Evolutionary conservation across 1,140 invertebrate genomes (phyloP), one percentile per base, ranked within the genome.

Genomic region (Steinernema khuongi): DNA sequence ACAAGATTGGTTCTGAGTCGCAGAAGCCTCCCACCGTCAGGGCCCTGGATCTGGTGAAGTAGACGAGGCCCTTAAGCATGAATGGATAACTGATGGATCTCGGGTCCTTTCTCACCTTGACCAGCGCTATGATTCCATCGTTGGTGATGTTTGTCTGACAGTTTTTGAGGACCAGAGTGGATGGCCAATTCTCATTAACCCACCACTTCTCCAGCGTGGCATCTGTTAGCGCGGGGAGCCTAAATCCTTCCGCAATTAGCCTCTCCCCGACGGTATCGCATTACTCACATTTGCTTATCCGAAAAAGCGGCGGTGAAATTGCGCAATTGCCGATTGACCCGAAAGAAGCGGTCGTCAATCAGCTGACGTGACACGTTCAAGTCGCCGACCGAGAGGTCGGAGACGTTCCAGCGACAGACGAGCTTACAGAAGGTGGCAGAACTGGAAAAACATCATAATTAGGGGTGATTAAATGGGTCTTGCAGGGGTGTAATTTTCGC

Each of bases 201-300:
- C 11, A 60, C 50, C 50, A 60, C 19, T 22, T 7, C 19, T 60
- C 50, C 50, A 60, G 22, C 11, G 50, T 60, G 14, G 50, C 50
- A 60, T 60, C 50, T 60, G 50, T 60, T 60, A 60, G 50, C 14
- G 50, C 14, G 11, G 22, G 4, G 26, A 60, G 26, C 7, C 50
- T 60, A 22, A 60, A 60, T 60, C 26, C 4, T n/a, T 14, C 14
- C 11, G 22, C 50, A 60, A 60, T 60, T 60, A 60, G 50, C 22
- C 50, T 14, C 50, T 60, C 26, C 4, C 50, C 11, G 50, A 22
- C 14, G 50, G 50, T 60, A 26, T 60, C 50, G 50, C 14, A 60
- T 60, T 60, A 60, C 50, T 60, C 50, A 60, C 50, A 60, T 60
- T 60, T 60, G 50, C 50, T 60, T 60, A 60, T 60, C 50, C 50